A percentile compares a stretch with the other conserved stretches of the same genome.
Conservation (phyloP, 30 jellyfish, hydroid and myxozoan genomes). For the Rhopilema esculentum region DNA sequence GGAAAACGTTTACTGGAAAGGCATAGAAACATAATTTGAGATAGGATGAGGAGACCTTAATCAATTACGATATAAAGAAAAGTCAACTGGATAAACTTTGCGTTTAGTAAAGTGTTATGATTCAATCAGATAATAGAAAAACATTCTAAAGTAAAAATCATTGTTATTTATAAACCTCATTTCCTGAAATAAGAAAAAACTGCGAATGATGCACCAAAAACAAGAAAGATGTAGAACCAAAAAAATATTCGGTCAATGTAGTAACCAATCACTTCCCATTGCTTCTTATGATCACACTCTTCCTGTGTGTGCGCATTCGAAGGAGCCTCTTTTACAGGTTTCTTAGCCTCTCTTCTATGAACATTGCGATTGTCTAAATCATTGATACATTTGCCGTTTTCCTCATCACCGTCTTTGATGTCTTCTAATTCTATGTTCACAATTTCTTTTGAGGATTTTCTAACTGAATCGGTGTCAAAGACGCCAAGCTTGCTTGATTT, state of each 20-base stretch:
- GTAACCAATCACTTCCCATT: conserved; percentile 65
- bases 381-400: background rate
- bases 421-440: conserved; percentile 11
- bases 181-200: background rate
- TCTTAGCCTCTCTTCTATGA: background rate
- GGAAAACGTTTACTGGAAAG: no score
- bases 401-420: background rate
- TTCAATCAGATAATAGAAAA: no score
- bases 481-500: conserved; percentile 45
- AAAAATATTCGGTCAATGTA: conserved; percentile 62
- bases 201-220: background rate
- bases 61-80: no score
- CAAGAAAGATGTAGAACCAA: conserved; percentile 33
- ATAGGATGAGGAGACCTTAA: no score
- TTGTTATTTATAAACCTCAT: background rate
- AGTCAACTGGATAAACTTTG: no score
- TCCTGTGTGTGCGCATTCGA: conserved; percentile 22
- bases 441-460: background rate
- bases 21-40: no score
- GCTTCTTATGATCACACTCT: conserved; percentile 41
- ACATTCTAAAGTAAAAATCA: no score
- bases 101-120: no score
- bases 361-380: background rate
- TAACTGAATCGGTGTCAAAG: conserved; percentile 13
- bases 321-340: background rate